Base-by-base conservation (phyloP, 2,113 vertebrate genomes). In the Nymphicus hollandicus region DNA sequence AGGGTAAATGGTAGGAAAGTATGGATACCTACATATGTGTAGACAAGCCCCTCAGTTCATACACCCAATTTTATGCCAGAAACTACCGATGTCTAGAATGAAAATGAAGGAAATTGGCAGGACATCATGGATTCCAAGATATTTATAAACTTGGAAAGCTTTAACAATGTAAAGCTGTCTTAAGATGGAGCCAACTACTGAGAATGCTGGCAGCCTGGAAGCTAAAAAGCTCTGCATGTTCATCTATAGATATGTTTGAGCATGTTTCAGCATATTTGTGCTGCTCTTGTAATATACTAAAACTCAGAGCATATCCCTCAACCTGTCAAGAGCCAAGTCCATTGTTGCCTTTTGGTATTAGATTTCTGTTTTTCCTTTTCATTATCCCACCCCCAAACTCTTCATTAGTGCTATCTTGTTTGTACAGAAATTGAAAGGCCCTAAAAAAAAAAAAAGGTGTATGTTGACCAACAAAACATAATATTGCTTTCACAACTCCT, bases 131-230 rank as follows among this genome's bases (percentile, higher is more conserved):
- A 96, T 96, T 95, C 90, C 93, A 93, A 96, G 95, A 93, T 96
- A 97, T 96, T 96, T 96, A 97, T 97, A 96, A 96, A 96, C 96
- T 96, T 96, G 95, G 95, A 97, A 96, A 96, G 96, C 65, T 95
- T 93, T 94, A 91, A 95, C 95, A 96, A 95, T 95, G 86, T 95
- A 94, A 96, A 96, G 86, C 91, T 97, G 85, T 96, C 93, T 94
- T 96, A 95, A 83, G 69, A 95, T 65, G 69, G 69, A 96, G 95
- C 95, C 95, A 96, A 81, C 93, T 96, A 90, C 93, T 90, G 86
- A 90, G 88, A 96, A 91, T 96, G 69, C 86, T 97, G 95, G 95
- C 95, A 95, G 82, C 85, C 86, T 96, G 86, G 65, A 63, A 97
- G 90, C 61, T 90, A 88, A 91, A 95, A 96, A 91, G 77, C 72